Base-by-base conservation (phyloP, 1,140 invertebrate genomes). In the Nasonia longicornis region DNA sequence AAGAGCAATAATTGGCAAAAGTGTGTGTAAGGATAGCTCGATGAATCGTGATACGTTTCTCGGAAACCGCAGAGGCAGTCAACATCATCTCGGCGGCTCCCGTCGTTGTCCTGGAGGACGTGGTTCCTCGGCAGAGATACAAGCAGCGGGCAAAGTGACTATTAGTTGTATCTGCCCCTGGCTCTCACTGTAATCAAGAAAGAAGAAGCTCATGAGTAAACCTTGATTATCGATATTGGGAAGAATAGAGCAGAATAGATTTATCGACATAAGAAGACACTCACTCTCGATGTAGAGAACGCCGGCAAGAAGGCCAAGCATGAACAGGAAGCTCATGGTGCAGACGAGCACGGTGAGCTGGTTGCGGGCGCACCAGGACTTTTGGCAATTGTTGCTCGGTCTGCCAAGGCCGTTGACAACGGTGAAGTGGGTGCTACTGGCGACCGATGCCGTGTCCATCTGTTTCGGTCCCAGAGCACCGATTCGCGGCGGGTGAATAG, bases 401-500 rank as follows among this genome's bases (percentile, higher is more conserved):
- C 94, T 93, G 58, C 93, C 93, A 85, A 95, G 93, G 20, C 95
- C 94, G 87, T 96, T 96, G 69, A 96, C 93, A 64, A 96, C 95
- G 7, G 95, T 96, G 87, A 96, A 96, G 89, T 96, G 95, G 78
- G 95, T 96, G 79, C 95, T 96, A 88, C 95, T 96, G 42, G 95
- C 95, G 79, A 96, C 91, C n/a, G 95, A 96, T 29, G 92, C 92
- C 52, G 93, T 92, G 85, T 96, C 95, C 74, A 92, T 86, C 79
- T 89, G 87, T 85, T 91, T 90, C 64, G 88, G 85, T 70, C 84
- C 85, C 83, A 88, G 89, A n/a, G 52, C 52, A n/a, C 52, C 52
- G 81, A 87, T 86, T 85, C 85, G 89, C 67, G 92, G 91, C 82
- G 93, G 91, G 87, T 94, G 92, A 87, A 95, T 93, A 84, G 94